These are phyloP conservation scores for Blennius ocellaris DNA, from an alignment of 2,113 vertebrate genomes.

Conservation along the genomic window DNA sequence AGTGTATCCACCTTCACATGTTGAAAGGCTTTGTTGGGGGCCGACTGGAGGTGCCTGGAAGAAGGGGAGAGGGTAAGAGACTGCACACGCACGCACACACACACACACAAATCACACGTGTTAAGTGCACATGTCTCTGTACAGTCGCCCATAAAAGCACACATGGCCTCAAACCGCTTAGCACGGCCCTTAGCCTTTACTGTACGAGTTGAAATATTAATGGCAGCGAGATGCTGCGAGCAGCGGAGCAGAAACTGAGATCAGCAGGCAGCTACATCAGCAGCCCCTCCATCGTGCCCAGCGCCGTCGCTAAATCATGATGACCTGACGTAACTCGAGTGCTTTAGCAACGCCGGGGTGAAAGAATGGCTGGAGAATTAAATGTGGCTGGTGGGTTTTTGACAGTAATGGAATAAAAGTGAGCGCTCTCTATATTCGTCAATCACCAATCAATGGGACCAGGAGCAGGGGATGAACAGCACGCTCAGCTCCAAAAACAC, in stretches of 20 bases:
- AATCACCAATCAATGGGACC: conserved; percentile 56
- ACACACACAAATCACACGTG: too few species aligned
- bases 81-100: too few species aligned
- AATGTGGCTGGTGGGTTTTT: conserved; percentile 43
- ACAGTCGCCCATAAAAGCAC: conserved; percentile 4
- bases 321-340: conserved; percentile 43
- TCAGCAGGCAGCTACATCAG: conserved; percentile 59
- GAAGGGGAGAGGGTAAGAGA: not conserved
- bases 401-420: conserved; percentile 56
- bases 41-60: conserved; percentile 92
- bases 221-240: conserved; percentile 47
- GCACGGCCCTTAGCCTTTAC: conserved; percentile 57
- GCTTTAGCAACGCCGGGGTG: conserved; percentile 33
- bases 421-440: conserved; percentile 43
- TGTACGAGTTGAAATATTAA: conserved; percentile 76
- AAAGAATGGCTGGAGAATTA: conserved; percentile 37
- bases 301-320: conserved; percentile 64
- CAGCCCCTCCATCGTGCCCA: conserved; percentile 42
- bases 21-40: conserved; percentile 91
- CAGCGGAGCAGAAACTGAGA: conserved; percentile 58
- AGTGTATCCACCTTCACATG: conserved; percentile 96
- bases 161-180: conserved; percentile 20
- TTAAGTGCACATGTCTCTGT: too few species aligned
- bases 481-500: conserved; percentile 24
- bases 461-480: conserved; percentile 18